Base-by-base conservation (phyloP, 1,140 invertebrate species). In the Trichonephila inaurata region DNA sequence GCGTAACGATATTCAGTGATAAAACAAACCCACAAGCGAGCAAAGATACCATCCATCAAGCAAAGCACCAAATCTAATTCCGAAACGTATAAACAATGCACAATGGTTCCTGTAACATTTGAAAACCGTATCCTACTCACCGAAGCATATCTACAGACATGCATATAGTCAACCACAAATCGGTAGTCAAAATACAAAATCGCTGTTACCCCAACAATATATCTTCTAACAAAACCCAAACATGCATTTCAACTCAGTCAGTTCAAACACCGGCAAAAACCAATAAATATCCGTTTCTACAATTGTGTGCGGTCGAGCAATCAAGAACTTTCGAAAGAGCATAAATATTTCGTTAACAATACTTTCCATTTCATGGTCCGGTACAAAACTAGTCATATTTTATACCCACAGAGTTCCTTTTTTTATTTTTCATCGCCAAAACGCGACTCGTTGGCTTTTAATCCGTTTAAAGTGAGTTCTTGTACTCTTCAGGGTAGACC, bases 391-490 rank as follows among this genome's bases (percentile, higher is more conserved):
- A 3, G 64, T 69, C 66, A 69, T 69, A 69, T 69, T 69, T 69
- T 69, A 69, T 69, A 28, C n/a, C n/a, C 24, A 12, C 14, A 24
- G 8, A 10, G n/a, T 24, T 10, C 18, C 28, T 28, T 28, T 40
- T 19, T 28, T 44, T 40, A 12, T 16, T 69, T 24, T 81, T 8
- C 6, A 28, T 16, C 16, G 5, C 28, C 24, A 40, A 24, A 24
- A 28, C 72, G 24, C 77, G 7, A 44, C 19, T 69, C 51, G 51
- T 12, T 28, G 66, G 66, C 66, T 69, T 69, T 83, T 60, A 83
- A 83, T 83, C 44, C 82, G 44, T 83, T 83, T 83, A 83, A 83
- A 83, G 51, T n/a, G 82, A 83, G 82, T 83, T 40, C 72, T 77
- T 77, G 44, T 51, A 58, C 40, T 58, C 18, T 69, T 69, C 10